Conservation (phyloP, 2,113 vertebrate species). For the Colius striatus region DNA sequence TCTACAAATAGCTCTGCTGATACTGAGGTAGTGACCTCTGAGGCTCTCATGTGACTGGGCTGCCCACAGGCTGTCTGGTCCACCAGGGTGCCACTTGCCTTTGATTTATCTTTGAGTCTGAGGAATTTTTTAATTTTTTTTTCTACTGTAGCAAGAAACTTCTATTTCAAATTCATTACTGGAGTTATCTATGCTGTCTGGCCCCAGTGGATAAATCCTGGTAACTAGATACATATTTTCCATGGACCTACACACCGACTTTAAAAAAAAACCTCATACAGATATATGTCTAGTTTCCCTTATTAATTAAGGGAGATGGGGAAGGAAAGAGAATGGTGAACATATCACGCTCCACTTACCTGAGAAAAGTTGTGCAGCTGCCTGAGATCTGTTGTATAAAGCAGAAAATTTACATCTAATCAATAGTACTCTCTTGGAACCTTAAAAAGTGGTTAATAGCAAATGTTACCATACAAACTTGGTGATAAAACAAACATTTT, state of each 20-base stretch:
- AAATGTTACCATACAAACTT: background rate
- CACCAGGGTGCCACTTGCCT: constrained; percentile 47
- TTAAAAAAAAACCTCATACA: constrained; percentile 41
- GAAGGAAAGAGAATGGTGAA: background rate
- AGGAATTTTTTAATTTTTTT: constrained; percentile 36
- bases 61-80: constrained; percentile 51
- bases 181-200: constrained; percentile 7
- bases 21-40: constrained; percentile 38
- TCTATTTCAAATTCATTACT: constrained; percentile 49
- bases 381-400: background rate
- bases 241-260: background rate
- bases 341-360: background rate
- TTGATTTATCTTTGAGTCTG: constrained; percentile 62
- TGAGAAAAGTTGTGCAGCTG: constrained; percentile 31
- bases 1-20: constrained; percentile 34
- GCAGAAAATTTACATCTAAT: constrained; percentile 10
- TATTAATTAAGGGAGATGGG: constrained; percentile 16
- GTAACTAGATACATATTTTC: constrained; percentile 41
- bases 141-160: constrained; percentile 18
- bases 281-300: constrained; percentile 18
- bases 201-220: constrained; percentile 24
- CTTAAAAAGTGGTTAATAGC: background rate
- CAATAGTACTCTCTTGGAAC: background rate
- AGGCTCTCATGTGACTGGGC: constrained; percentile 55
- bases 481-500: constrained; percentile 16